phyloP scores from a whole-genome alignment of 2,797 vertebrate species.

The Balearica regulorum region DNA sequence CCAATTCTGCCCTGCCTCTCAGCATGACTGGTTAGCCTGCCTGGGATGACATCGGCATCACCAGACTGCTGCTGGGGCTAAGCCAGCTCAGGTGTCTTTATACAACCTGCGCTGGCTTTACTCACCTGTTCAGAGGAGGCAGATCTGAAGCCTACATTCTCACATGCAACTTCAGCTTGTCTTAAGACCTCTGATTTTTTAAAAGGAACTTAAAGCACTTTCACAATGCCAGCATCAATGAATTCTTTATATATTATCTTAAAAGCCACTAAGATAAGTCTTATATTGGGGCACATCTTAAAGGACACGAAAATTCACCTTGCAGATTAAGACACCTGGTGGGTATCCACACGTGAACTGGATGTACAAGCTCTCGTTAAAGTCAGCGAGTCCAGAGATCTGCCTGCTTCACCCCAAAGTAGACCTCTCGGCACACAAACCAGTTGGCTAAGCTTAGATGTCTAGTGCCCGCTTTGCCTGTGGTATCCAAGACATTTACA shows the following conservation, averaged over 20 bases:
- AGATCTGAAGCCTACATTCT: neutral
- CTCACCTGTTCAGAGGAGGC: neutral
- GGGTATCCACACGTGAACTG: neutral
- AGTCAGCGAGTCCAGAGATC: neutral
- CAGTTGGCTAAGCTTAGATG: neutral
- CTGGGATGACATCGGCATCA: accelerated
- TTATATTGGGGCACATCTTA: neutral
- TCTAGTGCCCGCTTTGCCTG: neutral
- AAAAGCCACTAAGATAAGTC: neutral
- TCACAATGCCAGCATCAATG: neutral
- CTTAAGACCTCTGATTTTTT: neutral
- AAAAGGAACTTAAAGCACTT: neutral
- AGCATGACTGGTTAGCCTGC: accelerated
- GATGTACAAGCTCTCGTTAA: neutral
- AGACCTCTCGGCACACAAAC: neutral
- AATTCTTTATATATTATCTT: neutral
- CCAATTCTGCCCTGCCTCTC: neutral
- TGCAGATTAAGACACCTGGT: neutral
- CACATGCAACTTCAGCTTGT: neutral
- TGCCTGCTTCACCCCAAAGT: neutral
- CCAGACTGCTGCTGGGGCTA: neutral
- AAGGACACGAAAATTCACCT: neutral
- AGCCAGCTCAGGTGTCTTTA: neutral
- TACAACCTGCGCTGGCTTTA: accelerated
- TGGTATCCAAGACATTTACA: neutral